Conservation (phyloP, 23 tunicate species). For the Styela clava region DNA sequence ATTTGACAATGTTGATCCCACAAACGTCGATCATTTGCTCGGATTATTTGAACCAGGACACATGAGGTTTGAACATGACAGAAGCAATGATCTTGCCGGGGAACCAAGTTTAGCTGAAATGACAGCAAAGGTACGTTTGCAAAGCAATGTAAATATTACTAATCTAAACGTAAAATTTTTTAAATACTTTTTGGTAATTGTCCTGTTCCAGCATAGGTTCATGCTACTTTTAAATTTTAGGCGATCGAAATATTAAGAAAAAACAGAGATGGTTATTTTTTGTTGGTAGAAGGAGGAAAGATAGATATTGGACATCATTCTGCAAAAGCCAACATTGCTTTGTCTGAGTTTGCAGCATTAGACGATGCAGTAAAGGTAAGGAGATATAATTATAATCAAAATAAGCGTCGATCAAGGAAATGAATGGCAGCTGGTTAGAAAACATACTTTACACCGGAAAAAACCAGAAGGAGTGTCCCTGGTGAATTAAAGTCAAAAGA, state of each 20-base stretch:
- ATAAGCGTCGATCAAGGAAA: too few species aligned
- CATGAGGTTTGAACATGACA: slow-evolving; percentile 36
- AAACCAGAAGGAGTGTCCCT: too few species aligned
- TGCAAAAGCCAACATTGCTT: slow-evolving; percentile 31
- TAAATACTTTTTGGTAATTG: too few species aligned
- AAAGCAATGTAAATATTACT: too few species aligned
- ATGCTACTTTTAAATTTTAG: too few species aligned
- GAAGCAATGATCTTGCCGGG: slow-evolving; percentile 30
- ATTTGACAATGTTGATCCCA: slow-evolving; percentile 36
- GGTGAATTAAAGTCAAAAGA: too few species aligned
- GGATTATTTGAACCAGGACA: slow-evolving; percentile 54
- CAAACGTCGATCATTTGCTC: slow-evolving; percentile 42
- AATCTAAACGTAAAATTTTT: too few species aligned
- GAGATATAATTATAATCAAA: too few species aligned
- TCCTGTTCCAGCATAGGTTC: too few species aligned
- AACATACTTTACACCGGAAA: too few species aligned
- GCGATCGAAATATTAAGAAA: slow-evolving; percentile 49
- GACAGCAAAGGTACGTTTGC: slow-evolving; percentile 66
- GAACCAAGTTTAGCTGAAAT: slow-evolving; percentile 60
- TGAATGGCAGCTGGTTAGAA: too few species aligned
- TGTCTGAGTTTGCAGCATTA: slow-evolving; percentile 35
- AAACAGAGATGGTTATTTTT: slow-evolving; percentile 49
- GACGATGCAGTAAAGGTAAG: slow-evolving; percentile 41
- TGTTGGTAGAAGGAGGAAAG: slow-evolving; percentile 65
- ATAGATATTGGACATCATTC: slow-evolving; percentile 60